These are phyloP conservation scores for Gymnarchus niloticus DNA, from an alignment of 2,113 vertebrate genomes.

Conservation along the genomic window DNA sequence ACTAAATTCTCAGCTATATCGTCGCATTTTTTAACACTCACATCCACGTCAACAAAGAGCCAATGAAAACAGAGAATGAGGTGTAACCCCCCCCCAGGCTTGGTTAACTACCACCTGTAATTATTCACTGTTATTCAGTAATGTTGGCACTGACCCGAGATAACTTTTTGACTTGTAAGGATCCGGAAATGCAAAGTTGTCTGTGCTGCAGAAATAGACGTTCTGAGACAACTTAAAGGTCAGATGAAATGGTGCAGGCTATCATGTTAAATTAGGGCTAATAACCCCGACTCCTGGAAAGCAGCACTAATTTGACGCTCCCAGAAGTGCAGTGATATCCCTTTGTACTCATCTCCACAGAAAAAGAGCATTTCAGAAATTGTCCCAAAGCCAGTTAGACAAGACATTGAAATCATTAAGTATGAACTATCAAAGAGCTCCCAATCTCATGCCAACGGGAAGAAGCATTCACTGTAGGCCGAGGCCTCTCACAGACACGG, in stretches of 20 bases:
- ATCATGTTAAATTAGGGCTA: conserved; percentile 60
- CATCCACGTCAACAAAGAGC: conserved; percentile 30
- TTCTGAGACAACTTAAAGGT: conserved; percentile 58
- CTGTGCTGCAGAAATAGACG: conserved; percentile 57
- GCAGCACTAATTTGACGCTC: conserved; percentile 59
- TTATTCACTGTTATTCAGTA: not conserved
- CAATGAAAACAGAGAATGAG: not conserved
- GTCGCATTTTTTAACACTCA: conserved; percentile 38
- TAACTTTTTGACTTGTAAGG: conserved; percentile 20
- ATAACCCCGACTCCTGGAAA: conserved; percentile 59
- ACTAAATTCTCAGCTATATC: conserved; percentile 32
- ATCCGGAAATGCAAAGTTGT: conserved; percentile 32
- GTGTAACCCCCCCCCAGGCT: not conserved
- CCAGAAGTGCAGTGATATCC: conserved; percentile 60
- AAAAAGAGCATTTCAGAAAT: conserved; percentile 66
- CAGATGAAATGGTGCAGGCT: conserved; percentile 54
- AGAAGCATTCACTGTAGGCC: conserved; percentile 68
- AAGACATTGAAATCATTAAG: conserved; percentile 70
- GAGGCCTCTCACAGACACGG: conserved; percentile 59
- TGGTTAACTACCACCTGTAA: not conserved
- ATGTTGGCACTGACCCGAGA: not conserved
- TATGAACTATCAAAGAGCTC: conserved; percentile 64
- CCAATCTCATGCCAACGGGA: conserved; percentile 70
- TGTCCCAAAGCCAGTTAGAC: conserved; percentile 71
- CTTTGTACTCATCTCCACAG: conserved; percentile 65